Percentiles rank a stretch among this genome's conserved stretches.
These are phyloP conservation scores for Poeciliopsis retropinna DNA, from an alignment of 2,113 vertebrate species.

Conservation along the genomic window DNA sequence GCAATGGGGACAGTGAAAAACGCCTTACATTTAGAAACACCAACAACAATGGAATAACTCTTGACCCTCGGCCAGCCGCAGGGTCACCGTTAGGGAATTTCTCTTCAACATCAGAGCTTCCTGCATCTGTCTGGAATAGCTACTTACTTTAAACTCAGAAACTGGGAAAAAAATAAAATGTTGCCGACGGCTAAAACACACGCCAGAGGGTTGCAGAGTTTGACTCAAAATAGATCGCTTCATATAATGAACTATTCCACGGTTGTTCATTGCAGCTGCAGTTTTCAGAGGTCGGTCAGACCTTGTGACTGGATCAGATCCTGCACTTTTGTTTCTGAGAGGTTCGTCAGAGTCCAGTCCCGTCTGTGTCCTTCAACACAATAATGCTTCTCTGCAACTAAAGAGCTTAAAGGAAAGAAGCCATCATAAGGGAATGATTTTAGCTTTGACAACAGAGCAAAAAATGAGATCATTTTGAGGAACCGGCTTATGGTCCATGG, in stretches of 20 bases:
- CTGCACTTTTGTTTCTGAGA: too few relatives aligned
- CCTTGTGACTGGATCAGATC: neutral
- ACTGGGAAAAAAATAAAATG: neutral
- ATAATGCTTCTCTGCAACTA: neutral
- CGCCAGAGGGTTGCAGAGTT: neutral
- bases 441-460: too few relatives aligned
- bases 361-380: neutral
- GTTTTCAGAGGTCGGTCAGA: neutral
- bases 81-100: neutral
- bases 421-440: neutral
- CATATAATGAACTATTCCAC: neutral
- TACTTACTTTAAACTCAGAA: neutral
- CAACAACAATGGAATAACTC: too few relatives aligned
- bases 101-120: neutral
- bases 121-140: neutral
- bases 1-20: too few relatives aligned
- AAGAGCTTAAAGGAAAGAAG: neutral
- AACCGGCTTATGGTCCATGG: too few relatives aligned
- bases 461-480: too few relatives aligned
- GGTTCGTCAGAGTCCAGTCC: too few relatives aligned
- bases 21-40: too few relatives aligned
- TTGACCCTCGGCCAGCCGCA: too few relatives aligned
- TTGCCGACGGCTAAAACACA: neutral
- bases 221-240: neutral
- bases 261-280: neutral